Conservation (phyloP, 2,113 vertebrate genomes). For the Etia nguti region DNA sequence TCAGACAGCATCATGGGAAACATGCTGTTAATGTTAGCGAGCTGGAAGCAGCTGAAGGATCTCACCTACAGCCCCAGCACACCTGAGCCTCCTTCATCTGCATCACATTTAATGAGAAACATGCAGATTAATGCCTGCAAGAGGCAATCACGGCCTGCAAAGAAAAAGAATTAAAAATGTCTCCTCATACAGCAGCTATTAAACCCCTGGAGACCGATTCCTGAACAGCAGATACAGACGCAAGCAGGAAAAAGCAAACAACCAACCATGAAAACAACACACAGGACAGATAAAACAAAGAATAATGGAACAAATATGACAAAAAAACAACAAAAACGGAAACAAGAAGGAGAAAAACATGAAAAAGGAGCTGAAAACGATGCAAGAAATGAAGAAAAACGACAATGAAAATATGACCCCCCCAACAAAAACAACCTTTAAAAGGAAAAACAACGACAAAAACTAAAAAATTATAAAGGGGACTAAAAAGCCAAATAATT, state of each 20-base stretch:
- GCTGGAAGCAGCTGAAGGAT: background rate
- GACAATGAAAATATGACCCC: rapidly evolving
- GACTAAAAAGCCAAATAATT: background rate
- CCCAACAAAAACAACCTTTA: background rate
- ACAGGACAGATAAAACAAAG: background rate
- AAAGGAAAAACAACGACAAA: background rate
- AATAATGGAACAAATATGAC: background rate
- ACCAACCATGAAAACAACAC: background rate
- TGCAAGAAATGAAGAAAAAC: background rate
- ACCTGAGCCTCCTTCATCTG: background rate
- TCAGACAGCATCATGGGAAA: background rate
- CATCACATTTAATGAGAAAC: background rate
- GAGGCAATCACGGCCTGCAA: background rate
- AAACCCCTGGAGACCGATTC: rapidly evolving
- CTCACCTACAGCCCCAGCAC: background rate
- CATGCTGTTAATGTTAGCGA: background rate
- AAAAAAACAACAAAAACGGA: background rate
- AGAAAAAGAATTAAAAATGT: background rate
- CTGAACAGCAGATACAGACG: background rate
- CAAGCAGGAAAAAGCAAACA: background rate
- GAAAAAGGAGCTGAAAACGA: background rate
- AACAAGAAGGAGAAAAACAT: background rate
- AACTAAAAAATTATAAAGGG: background rate
- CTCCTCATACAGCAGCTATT: background rate
- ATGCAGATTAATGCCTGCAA: background rate